These are phyloP conservation scores for Melinaea menophilus DNA, from an alignment of 2,888 invertebrate species.

Conservation along the genomic window DNA sequence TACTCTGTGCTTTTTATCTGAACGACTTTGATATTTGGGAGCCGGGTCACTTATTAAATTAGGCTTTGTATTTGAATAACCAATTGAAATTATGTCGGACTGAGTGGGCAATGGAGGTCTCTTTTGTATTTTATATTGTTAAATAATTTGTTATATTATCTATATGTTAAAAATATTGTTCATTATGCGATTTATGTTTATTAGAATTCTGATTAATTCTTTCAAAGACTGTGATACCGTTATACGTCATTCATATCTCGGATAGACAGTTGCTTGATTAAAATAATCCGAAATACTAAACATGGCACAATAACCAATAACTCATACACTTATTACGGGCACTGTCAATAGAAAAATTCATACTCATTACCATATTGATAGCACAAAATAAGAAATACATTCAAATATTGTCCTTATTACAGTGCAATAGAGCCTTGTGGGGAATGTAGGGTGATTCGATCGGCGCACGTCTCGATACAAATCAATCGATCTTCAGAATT, in stretches of 20 bases:
- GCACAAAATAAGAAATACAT: conserved; percentile 7
- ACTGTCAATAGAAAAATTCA: conserved; percentile 10
- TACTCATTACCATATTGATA: conserved; percentile 18
- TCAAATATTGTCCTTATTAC: conserved; percentile 10
- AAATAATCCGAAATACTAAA: background rate
- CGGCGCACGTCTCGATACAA: conserved; percentile 28
- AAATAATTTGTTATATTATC: background rate
- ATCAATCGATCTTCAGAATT: conserved; percentile 42
- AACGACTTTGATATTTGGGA: conserved; percentile 71
- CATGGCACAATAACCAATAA: conserved; percentile 7
- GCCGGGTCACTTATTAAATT: conserved; percentile 76
- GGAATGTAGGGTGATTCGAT: conserved; percentile 24
- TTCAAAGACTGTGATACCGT: background rate
- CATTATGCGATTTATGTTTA: background rate
- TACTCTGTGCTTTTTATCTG: conserved; percentile 60
- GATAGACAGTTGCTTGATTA: conserved; percentile 6
- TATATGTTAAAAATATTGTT: background rate
- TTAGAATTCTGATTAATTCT: background rate
- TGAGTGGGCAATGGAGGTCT: conserved; percentile 20
- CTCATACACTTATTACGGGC: conserved; percentile 7
- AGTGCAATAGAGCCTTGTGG: conserved; percentile 7
- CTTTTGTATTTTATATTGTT: background rate
- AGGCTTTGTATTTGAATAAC: conserved; percentile 77
- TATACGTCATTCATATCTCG: too few relatives aligned
- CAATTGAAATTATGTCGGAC: conserved; percentile 65